phyloP scores from a whole-genome alignment of 2,888 invertebrate genomes.

The Cybosia mesomella region DNA sequence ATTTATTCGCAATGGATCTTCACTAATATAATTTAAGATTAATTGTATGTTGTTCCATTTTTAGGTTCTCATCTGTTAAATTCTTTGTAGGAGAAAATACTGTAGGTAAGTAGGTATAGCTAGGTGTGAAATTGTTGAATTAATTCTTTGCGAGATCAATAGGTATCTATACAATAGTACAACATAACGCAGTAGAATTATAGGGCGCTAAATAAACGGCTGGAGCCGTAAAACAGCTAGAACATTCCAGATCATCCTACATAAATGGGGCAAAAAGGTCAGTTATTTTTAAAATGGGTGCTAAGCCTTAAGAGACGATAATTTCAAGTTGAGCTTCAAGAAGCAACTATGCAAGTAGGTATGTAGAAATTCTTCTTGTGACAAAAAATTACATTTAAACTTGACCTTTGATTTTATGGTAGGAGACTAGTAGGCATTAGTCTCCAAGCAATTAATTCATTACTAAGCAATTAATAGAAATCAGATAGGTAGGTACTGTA shows the following conservation, averaged over 20 bases:
- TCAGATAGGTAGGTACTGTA: too few relatives aligned
- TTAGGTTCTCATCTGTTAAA: background rate
- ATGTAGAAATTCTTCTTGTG: background rate
- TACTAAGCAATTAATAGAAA: too few relatives aligned
- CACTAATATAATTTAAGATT: too few relatives aligned
- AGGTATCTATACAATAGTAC: too few relatives aligned
- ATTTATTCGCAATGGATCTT: background rate
- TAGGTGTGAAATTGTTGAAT: background rate
- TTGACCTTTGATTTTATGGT: slow-evolving; percentile 32
- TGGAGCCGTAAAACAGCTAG: background rate
- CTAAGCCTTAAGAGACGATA: background rate
- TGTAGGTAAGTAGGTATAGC: too few relatives aligned
- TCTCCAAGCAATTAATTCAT: too few relatives aligned
- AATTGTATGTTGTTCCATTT: too few relatives aligned
- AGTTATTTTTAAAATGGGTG: background rate
- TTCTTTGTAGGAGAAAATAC: background rate
- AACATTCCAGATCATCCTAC: background rate
- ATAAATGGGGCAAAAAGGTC: background rate
- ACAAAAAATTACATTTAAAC: slow-evolving; percentile 26
- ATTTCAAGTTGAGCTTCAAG: background rate
- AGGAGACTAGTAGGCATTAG: background rate
- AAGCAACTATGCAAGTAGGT: background rate
- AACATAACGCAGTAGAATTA: background rate
- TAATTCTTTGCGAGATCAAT: too few relatives aligned
- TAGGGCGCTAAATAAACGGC: background rate